Base-by-base conservation (phyloP, 2,797 vertebrate species). In the Mareca penelope region DNA sequence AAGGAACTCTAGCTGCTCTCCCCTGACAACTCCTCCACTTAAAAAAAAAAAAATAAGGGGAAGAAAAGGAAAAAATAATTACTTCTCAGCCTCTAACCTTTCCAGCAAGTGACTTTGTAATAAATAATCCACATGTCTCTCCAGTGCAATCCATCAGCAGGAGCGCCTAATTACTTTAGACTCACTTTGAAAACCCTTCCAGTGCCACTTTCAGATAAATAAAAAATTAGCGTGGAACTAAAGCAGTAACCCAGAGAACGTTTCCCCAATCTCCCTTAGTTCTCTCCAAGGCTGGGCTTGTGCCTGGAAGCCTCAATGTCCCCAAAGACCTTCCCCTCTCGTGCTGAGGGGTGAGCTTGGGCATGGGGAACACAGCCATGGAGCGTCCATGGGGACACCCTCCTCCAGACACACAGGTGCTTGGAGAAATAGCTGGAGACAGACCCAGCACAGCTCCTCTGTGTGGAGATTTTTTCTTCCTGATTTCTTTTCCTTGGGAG, bases 81-180 rank as follows among this genome's bases (percentile, higher is more conserved):
- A 98, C 97, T 98, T 97, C 97, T 97, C 97, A 98, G 98, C 98
- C 97, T 98, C 98, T 98, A 98, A 98, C 98, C 98, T 98, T 98
- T 98, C 98, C 88, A 96, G 98, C 97, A 97, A 98, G 98, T 96
- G 97, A 98, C 98, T 98, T 67, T 90, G 98, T 98, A 97, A 98
- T 98, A 98, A 98, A 98, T 97, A 98, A 97, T 97, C 98, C 98
- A 96, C 96, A 91, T 79, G 92, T 97, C 98, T 97, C 98, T 97
- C 97, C 97, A 97, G 97, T 95, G 96, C 90, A 95, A 97, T 98
- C 98, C 97, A 94, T 98, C 98, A 97, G 98, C 95, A 72, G 96
- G 95, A 95, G 85, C 90, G 95, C 98, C 98, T 98, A 97, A 98
- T 98, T 98, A 97, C 98, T 98, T 97, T 92, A 97, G 97, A 98